Evolutionary conservation across 2,797 vertebrate species (phyloP).

Genomic region (Crocidura indochinensis): DNA sequence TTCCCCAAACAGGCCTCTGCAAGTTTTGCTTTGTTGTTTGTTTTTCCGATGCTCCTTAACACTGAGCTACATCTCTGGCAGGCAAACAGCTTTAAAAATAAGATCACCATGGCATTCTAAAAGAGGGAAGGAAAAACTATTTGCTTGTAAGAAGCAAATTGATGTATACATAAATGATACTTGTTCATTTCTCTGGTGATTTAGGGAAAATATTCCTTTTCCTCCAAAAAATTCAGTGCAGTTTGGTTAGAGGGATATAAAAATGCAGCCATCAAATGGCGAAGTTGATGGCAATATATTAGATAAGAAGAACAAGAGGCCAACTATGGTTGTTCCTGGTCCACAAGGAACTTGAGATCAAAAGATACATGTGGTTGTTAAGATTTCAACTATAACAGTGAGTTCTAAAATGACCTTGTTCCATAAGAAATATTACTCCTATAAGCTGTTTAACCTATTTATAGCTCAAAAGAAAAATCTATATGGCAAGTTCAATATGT

Average conservation of each 20-base stretch:
- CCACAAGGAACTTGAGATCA: background rate
- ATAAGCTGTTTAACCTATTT: background rate
- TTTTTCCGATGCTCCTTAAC: too few species aligned
- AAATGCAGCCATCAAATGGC: background rate
- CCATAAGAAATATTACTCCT: background rate
- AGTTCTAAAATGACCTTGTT: conserved; percentile 4
- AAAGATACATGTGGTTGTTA: conserved; percentile 28
- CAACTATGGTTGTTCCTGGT: background rate
- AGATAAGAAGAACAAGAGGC: background rate
- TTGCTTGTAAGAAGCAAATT: background rate
- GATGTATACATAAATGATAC: background rate
- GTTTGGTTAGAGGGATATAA: background rate
- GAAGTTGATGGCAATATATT: background rate
- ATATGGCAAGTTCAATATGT: background rate
- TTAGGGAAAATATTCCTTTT: background rate
- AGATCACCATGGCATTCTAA: background rate
- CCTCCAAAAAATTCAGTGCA: background rate
- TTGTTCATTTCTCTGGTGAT: conserved; percentile 14
- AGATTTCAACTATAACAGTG: background rate
- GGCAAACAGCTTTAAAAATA: too few species aligned
- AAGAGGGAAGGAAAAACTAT: background rate
- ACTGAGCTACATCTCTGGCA: too few species aligned
- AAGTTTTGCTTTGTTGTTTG: background rate
- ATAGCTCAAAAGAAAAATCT: background rate
- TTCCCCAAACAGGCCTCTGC: background rate